Conservation (phyloP, 2,888 invertebrate genomes). For the Zygaena filipendulae region DNA sequence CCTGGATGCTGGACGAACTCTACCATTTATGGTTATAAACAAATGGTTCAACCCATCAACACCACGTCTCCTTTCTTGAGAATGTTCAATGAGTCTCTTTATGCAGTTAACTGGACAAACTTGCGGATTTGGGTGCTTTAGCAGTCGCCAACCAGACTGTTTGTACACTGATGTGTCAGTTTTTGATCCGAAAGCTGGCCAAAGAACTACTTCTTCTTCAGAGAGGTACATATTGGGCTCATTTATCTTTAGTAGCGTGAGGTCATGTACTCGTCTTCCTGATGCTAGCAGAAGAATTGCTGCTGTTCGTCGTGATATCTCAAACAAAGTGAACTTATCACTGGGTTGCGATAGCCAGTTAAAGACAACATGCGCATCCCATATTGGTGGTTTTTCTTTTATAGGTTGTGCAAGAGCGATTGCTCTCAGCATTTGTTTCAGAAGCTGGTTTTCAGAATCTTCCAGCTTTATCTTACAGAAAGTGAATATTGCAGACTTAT, state of each 20-base stretch:
- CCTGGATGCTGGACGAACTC: background rate
- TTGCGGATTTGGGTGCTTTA: background rate
- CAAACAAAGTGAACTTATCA: slow-evolving; percentile 4
- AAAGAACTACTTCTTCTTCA: background rate
- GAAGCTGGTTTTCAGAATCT: slow-evolving; percentile 2
- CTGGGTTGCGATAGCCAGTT: slow-evolving; percentile 3
- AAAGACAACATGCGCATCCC: slow-evolving; percentile 6
- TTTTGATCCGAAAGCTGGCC: slow-evolving; percentile 5
- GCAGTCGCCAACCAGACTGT: slow-evolving; percentile 7
- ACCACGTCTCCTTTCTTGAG: background rate
- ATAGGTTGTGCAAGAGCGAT: slow-evolving; percentile 5
- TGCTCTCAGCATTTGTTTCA: slow-evolving; percentile 7
- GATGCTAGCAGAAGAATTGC: slow-evolving; percentile 8
- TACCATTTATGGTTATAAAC: slow-evolving; percentile 1
- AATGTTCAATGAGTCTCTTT: background rate
- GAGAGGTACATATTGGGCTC: background rate
- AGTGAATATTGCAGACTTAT: slow-evolving; percentile 10
- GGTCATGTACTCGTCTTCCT: slow-evolving; percentile 11
- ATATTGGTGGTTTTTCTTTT: slow-evolving; percentile 2
- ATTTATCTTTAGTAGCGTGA: slow-evolving; percentile 8
- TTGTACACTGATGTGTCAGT: slow-evolving; percentile 1
- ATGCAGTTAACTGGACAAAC: too few relatives aligned
- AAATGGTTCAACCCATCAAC: background rate
- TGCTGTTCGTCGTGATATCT: slow-evolving; percentile 6
- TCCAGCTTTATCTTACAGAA: slow-evolving; percentile 7